phyloP scores from a whole-genome alignment of 2,797 vertebrate species.

The Silurus aristotelis region DNA sequence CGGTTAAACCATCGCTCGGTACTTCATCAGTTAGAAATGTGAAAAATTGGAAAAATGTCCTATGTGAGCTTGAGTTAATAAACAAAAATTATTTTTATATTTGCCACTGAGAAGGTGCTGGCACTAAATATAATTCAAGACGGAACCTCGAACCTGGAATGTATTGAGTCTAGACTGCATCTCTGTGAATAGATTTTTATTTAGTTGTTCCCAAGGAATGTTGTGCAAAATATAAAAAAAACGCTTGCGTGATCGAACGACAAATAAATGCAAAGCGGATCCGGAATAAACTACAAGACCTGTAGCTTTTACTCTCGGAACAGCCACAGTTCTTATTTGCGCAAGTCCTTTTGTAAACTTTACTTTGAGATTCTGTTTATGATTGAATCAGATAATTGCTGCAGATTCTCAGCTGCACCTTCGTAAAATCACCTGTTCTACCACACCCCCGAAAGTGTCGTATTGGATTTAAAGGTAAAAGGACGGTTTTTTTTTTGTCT shows the following conservation, averaged over 20 bases:
- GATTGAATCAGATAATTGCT: too few species aligned
- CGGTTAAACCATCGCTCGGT: background rate
- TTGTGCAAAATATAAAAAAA: background rate
- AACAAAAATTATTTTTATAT: background rate
- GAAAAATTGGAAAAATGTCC: background rate
- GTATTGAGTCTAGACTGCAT: background rate
- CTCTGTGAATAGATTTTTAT: constrained; percentile 3
- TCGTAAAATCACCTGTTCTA: too few species aligned
- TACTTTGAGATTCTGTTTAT: too few species aligned
- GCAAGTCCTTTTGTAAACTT: too few species aligned
- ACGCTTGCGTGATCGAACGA: background rate
- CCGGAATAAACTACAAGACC: too few species aligned
- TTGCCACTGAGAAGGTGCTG: background rate
- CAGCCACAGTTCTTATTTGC: too few species aligned
- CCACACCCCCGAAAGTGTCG: too few species aligned
- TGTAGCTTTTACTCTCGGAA: too few species aligned
- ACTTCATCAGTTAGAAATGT: background rate
- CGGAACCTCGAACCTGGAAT: background rate
- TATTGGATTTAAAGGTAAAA: too few species aligned
- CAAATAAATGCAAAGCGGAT: too few species aligned
- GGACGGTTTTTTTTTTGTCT: too few species aligned
- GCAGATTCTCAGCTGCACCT: too few species aligned
- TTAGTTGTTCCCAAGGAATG: background rate
- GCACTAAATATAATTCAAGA: background rate
- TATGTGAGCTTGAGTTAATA: background rate